Conservation (phyloP, 2,113 vertebrate species). For the Lutjanus erythropterus region DNA sequence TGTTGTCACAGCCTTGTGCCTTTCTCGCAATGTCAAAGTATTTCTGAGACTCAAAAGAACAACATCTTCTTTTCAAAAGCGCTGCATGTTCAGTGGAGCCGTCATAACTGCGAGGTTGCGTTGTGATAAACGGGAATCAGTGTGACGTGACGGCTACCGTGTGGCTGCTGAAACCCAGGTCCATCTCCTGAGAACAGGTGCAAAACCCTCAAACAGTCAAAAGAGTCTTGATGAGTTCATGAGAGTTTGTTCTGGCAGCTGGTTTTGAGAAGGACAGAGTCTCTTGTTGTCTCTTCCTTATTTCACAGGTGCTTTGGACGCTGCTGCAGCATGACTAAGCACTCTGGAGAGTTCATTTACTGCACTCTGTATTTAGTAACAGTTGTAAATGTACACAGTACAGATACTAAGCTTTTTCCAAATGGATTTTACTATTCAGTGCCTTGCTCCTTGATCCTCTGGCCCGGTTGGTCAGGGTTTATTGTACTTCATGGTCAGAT, state of each 20-base stretch:
- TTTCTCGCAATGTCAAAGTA: background rate
- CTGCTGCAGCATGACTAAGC: constrained; percentile 21
- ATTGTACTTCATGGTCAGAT: background rate
- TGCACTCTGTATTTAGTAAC: background rate
- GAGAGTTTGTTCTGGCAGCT: background rate
- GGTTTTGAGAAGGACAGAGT: background rate
- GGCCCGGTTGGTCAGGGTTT: background rate
- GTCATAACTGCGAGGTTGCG: background rate
- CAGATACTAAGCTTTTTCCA: too few species aligned
- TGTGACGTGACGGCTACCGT: background rate
- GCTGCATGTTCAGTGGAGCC: background rate
- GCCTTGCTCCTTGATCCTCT: too few species aligned
- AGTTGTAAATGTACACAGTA: too few species aligned
- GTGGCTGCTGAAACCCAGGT: background rate
- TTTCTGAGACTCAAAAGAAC: background rate
- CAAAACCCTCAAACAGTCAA: background rate
- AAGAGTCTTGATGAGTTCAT: background rate
- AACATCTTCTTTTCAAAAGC: background rate
- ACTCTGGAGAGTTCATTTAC: background rate
- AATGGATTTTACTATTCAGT: background rate
- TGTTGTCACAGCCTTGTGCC: background rate
- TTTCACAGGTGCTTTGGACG: background rate
- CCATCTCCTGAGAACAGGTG: background rate
- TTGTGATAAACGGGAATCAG: background rate
- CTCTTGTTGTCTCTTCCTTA: background rate